Evolutionary conservation across 2,888 invertebrate genomes (phyloP), one percentile per base, ranked within the genome.

Genomic region (Thumatha senex): DNA sequence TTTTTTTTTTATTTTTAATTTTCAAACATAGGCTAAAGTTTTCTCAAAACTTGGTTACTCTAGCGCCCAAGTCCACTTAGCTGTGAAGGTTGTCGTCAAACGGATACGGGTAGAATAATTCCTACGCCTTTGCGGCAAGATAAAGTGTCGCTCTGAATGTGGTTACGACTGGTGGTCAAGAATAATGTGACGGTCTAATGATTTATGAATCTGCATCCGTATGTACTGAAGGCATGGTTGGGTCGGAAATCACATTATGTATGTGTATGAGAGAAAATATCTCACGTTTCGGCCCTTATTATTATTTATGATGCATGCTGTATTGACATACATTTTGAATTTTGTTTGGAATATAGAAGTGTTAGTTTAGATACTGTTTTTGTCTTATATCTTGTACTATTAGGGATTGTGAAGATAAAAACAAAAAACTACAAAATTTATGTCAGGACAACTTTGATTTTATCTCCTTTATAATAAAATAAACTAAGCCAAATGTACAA

Each of bases 31-130:
- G 24, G 8, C 40, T 8, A 12, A 15, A 40, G 35, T 31, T 13
- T n/a, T 7, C 29, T 11, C 5, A 12, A 11, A n/a, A 15, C 15
- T n/a, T 49, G 39, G 44, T 40, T 33, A 18, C 43, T 9, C 43
- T 33, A 43, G 7, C 15, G 14, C 9, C 43, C 40, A 12, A 40
- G 40, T 40, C 62, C 63, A 75, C 64, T 78, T 74, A 71, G 60
- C 76, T 72, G 63, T 71, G 67, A 74, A 68, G 72, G 75, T 70
- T 74, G 78, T 77, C 73, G 68, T 67, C 74, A 67, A 48, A 61
- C 50, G 59, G 55, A 46, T 79, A 78, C 80, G 80, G 80, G 80
- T 51, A 60, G 79, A 78, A 78, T 79, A 78, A 80, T 77, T 67
- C 67, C 72, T 65, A 56, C 51, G 65, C 63, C 67, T 73, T 74